These are phyloP conservation scores for Bufotes viridis DNA, from an alignment of 2,797 vertebrate species.

Conservation along the genomic window DNA sequence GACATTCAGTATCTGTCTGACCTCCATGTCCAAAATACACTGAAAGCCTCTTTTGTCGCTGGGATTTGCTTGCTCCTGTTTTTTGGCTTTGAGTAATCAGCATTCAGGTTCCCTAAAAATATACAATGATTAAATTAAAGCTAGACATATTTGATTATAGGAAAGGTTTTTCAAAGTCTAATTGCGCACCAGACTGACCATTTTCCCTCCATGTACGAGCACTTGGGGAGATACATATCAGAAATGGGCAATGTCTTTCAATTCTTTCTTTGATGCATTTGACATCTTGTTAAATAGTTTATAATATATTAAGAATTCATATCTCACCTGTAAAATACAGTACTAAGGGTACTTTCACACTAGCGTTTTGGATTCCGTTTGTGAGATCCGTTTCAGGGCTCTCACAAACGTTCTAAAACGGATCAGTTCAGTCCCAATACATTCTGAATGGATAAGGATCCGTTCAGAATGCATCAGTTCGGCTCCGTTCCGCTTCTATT, in stretches of 20 bases:
- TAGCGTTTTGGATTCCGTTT: too few species aligned
- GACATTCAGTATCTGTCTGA: constrained; percentile 66
- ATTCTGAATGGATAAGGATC: too few species aligned
- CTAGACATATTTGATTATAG: constrained; percentile 65
- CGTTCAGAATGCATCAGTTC: too few species aligned
- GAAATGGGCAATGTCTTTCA: background rate
- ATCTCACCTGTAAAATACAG: too few species aligned
- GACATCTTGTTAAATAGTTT: background rate
- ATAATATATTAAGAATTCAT: background rate
- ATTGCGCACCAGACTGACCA: constrained; percentile 29
- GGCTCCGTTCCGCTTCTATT: too few species aligned
- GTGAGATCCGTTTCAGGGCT: too few species aligned
- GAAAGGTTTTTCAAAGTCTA: constrained; percentile 62
- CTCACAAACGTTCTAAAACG: too few species aligned
- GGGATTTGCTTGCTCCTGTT: constrained; percentile 66
- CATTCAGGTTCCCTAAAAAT: constrained; percentile 71
- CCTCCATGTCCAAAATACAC: constrained; percentile 65
- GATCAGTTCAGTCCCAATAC: too few species aligned
- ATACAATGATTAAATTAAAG: constrained; percentile 70
- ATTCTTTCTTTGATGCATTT: background rate
- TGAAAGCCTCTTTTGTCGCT: constrained; percentile 70
- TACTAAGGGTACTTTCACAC: too few species aligned
- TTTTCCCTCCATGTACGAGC: background rate
- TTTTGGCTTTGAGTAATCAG: constrained; percentile 69
- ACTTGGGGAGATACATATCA: background rate